phyloP scores from a whole-genome alignment of 2,888 invertebrate species.

The Gasteruption jaculator region DNA sequence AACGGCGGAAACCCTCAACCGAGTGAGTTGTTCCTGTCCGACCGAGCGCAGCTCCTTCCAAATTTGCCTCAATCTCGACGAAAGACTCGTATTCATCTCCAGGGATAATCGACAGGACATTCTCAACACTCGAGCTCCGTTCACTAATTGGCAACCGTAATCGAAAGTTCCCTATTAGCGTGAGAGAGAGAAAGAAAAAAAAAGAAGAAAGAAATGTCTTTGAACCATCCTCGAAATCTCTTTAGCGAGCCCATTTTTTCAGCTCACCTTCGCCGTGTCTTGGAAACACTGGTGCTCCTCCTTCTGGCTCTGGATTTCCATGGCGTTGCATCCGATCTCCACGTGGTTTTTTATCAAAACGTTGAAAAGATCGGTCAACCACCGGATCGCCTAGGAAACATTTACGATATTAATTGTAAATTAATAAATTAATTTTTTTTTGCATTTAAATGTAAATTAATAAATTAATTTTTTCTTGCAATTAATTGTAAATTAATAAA shows the following conservation, averaged over 20 bases:
- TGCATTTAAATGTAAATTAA: not conserved
- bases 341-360: slow-evolving; percentile 67
- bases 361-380: slow-evolving; percentile 72
- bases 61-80: slow-evolving; percentile 59
- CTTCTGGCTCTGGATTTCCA: slow-evolving; percentile 71
- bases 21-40: slow-evolving; percentile 72
- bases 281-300: slow-evolving; percentile 72
- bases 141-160: slow-evolving; percentile 74
- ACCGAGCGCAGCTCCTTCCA: slow-evolving; percentile 69
- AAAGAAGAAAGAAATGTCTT: slow-evolving; percentile 9
- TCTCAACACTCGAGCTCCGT: slow-evolving; percentile 69
- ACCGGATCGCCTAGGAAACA: slow-evolving; percentile 60
- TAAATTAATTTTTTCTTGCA: not conserved
- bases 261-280: slow-evolving; percentile 69
- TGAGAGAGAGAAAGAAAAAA: slow-evolving; percentile 1
- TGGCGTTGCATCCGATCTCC: slow-evolving; percentile 68
- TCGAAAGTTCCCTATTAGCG: slow-evolving; percentile 69
- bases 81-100: slow-evolving; percentile 58
- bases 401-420: not conserved
- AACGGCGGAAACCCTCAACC: slow-evolving; percentile 70
- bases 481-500: not conserved
- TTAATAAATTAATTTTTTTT: not conserved
- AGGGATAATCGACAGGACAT: slow-evolving; percentile 65
- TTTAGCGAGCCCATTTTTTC: not conserved
- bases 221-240: not conserved